Base-by-base conservation (phyloP, 2,888 invertebrate species). In the Orthonychiurus folsomi region DNA sequence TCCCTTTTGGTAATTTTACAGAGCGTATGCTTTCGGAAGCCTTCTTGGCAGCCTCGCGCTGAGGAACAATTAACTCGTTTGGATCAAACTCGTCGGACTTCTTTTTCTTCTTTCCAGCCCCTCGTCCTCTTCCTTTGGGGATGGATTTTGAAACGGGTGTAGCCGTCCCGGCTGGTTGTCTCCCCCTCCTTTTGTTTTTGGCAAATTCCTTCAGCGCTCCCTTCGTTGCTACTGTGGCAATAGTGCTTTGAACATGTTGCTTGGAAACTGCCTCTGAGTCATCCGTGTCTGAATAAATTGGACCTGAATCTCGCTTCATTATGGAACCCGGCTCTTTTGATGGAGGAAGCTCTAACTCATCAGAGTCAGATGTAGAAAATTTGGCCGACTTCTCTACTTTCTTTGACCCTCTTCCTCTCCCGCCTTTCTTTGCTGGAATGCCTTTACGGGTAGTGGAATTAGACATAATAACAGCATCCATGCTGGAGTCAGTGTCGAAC, bases 21-120 rank as follows among this genome's bases (percentile, higher is more conserved):
- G 79, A 75, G 53, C 80, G 86, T 83, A 92, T 86, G 75, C 88
- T 91, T 77, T 92, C 91, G 1, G 89, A 88, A 1, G 92, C 92
- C 75, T 91, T 92, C 76, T 91, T 92, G 26, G 92, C 92, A 27
- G 92, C 92, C 78, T 91, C 89, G 60, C 92, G 80, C 76, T 92
- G 92, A 1, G 92, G 92, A 52, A 92, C 92, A 69, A 92, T 90
- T 59, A 91, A 80, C 78, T 90, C 88, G 1, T 88, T 85, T n/a
- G 87, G 85, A 67, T 72, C 72, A 65, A 73, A 71, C 2, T 64
- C 60, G 55, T 52, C 62, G 55, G 63, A 63, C 50, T 68, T 68
- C 58, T 72, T 79, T 79, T 47, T 79, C 79, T 75, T 79, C 80
- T 68, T 68, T 78, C n/a, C 68, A 59, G 60, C 63, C 15, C 60